Base-by-base conservation (phyloP, 2,797 vertebrate genomes). In the Chelon labrosus region DNA sequence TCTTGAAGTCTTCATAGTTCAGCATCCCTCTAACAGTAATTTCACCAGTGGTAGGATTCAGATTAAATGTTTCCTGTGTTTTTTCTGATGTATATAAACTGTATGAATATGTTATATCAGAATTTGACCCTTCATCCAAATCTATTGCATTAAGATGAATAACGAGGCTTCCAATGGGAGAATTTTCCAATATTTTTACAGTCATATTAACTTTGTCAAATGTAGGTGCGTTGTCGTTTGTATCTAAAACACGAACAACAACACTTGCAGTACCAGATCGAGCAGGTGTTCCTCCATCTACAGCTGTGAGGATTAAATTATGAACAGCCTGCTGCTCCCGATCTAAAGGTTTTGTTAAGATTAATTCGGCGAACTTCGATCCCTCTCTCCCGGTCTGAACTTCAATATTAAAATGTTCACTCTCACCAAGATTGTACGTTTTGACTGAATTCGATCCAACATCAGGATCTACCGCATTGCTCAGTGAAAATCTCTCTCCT, bases 1-100 rank as follows among this genome's bases (percentile, higher is more conserved):
- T 85, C 7, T 89, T 93, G 10, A 93, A 81, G 76, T 96, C 91
- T 69, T 96, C 95, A 81, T 94, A 96, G 79, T 96, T 95, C 16
- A 96, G 85, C 64, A 93, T 87, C 49, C 92, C 94, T 70, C 91
- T 94, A 0, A 96, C 90, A 65, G 84, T 90, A 11, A 96, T 83
- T 83, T 96, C 95, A 3, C 95, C 95, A 17, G 60, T 95, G 10
- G 82, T 71, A 17, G 87, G 66, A 71, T 93, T 93, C n/a, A 94
- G 44, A 3, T 73, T 65, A 73, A 94, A 94, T 4, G 84, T 87
- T 2, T 81, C 67, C 3, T 94, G 94, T 0, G 90, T 91, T 83
- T 88, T 94, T 62, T 94, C 93, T 4, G 93, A 92, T 0, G 93
- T 94, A 35, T 94, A 94, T 3, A 93, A 58, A 77, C 91, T 93